Base-by-base conservation (phyloP, 2,888 invertebrate species). In the Trissolcus japonicus region DNA sequence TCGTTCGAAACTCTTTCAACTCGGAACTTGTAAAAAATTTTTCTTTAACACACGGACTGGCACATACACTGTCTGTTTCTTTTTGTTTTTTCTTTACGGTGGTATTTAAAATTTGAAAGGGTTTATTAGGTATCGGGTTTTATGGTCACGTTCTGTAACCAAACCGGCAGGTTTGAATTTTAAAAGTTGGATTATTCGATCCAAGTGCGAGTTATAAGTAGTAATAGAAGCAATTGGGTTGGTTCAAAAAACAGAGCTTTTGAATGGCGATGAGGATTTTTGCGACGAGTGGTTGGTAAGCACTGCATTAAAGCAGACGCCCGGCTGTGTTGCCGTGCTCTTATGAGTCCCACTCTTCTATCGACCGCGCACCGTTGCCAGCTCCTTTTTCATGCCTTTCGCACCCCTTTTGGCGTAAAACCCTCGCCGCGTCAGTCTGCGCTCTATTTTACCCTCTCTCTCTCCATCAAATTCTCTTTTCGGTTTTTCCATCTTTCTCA, bases 291-390 rank as follows among this genome's bases (percentile, higher is more conserved):
- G 81, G 79, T 83, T 85, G 85, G 83, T 85, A 84, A 83, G 80
- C 84, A 80, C 85, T 85, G 83, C 76, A 83, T 84, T 85, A 82
- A 84, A 85, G 85, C 85, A 85, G 86, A 85, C 85, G 81, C 80
- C 78, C 80, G 81, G 87, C 88, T 75, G 81, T 80, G 88, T 88
- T 88, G 88, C 88, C 88, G 81, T 67, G 57, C 66, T 51, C 78
- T 80, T 76, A 79, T 81, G 79, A 81, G 81, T 84, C 84, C 83
- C 85, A 86, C 86, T 86, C 87, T 84, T 83, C 87, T 88, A 88
- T 89, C 89, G 88, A 89, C 88, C 88, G 85, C 74, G 83, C 88
- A 72, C 78, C 82, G 88, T 87, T 89, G 88, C 88, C 88, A 79
- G 81, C 78, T 85, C 86, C 84, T 83, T 83, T 82, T 81, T 82